These are phyloP conservation scores for Mus musculus DNA, from an alignment of 2,113 vertebrate species.

Conservation along the genomic window DNA sequence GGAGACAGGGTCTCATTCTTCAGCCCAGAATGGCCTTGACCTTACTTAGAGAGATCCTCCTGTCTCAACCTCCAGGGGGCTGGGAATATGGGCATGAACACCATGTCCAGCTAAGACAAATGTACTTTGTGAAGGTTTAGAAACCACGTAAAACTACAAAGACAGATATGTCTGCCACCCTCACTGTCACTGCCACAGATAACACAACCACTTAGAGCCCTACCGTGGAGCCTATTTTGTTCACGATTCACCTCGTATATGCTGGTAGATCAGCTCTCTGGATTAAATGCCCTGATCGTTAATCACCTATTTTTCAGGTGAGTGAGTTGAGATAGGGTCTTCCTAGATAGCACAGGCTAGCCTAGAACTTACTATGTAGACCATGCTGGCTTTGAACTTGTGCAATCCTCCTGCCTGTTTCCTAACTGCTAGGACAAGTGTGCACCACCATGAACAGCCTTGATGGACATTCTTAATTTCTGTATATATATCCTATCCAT, in stretches of 20 bases:
- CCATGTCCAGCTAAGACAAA: not conserved
- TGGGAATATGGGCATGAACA: not conserved
- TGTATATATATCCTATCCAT: not conserved
- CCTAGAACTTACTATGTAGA: not conserved
- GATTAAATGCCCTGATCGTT: not conserved
- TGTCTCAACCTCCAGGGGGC: not conserved
- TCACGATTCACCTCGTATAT: not conserved
- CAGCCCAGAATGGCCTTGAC: not conserved
- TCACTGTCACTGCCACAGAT: not conserved
- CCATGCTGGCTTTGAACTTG: not conserved
- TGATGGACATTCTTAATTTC: not conserved
- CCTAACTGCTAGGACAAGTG: not conserved
- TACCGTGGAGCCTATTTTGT: no score
- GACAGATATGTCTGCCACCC: no score
- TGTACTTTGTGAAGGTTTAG: constrained; percentile 29
- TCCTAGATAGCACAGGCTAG: not conserved
- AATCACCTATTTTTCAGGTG: not conserved
- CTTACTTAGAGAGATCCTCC: not conserved
- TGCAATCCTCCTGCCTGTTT: not conserved
- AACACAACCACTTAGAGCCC: no score
- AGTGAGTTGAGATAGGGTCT: not conserved
- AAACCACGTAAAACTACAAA: not conserved
- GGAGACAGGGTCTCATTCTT: not conserved
- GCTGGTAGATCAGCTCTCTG: not conserved
- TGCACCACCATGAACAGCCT: not conserved